A percentile compares a stretch with the other conserved stretches of the same genome.
phyloP scores from a whole-genome alignment of 2,888 invertebrate species.

The Autographa gamma region DNA sequence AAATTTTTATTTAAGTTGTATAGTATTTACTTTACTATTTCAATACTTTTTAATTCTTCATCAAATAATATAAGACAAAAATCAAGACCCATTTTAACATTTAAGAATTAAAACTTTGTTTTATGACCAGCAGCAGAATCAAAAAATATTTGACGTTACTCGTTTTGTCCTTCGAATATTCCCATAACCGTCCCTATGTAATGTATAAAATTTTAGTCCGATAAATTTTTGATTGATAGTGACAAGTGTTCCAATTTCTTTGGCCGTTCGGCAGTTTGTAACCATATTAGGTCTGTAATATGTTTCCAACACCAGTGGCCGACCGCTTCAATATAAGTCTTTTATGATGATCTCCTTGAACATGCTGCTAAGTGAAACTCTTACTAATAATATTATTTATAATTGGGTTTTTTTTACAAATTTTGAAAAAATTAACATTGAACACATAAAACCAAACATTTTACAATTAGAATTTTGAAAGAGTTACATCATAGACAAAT shows the following conservation, averaged over 20 bases:
- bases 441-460: background rate
- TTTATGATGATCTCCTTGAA: constrained; percentile 34
- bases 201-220: background rate
- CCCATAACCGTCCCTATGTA: too few relatives aligned
- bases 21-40: too few relatives aligned
- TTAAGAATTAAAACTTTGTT: too few relatives aligned
- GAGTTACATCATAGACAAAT: too few relatives aligned
- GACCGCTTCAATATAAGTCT: constrained; percentile 29
- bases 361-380: constrained; percentile 51
- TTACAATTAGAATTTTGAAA: background rate
- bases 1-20: too few relatives aligned
- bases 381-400: constrained; percentile 32
- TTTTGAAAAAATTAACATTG: constrained; percentile 34
- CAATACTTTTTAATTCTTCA: too few relatives aligned
- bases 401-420: constrained; percentile 43
- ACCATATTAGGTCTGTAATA: constrained; percentile 15
- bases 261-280: background rate
- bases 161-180: background rate
- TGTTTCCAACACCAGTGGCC: constrained; percentile 2
- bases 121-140: background rate
- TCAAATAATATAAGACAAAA: too few relatives aligned
- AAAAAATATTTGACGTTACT: background rate
- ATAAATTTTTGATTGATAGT: background rate
- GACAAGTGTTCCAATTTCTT: background rate
- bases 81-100: too few relatives aligned